Percentiles rank a stretch among this genome's conserved stretches.
Evolutionary conservation across 1,140 invertebrate species (phyloP).

Genomic region (Bombus sibiricus): DNA sequence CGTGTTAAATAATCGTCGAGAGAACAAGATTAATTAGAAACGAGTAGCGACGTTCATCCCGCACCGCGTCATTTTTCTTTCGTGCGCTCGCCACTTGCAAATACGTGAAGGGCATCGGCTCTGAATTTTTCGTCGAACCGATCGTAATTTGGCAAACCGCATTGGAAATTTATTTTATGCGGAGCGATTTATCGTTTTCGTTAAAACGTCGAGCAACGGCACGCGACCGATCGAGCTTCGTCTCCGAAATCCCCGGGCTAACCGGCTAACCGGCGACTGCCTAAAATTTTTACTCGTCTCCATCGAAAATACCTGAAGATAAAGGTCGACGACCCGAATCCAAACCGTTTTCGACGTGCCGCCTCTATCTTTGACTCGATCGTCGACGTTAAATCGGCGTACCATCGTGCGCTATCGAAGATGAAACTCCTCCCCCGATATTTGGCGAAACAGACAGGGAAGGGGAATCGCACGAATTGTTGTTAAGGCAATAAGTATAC

Average conservation of each 20-base stretch:
- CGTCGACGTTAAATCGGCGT: slow-evolving; percentile 16
- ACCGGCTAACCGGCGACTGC: background rate
- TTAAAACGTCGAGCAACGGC: slow-evolving; percentile 53
- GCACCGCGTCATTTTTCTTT: background rate
- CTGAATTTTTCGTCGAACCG: slow-evolving; percentile 20
- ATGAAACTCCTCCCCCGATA: background rate
- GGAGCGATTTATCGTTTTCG: slow-evolving; percentile 69
- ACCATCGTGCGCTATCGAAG: background rate
- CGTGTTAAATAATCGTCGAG: no score
- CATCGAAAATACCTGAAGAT: background rate
- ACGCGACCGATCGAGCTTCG: slow-evolving; percentile 4
- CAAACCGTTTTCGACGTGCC: background rate
- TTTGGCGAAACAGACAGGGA: no score
- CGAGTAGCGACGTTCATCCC: background rate
- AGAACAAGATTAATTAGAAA: slow-evolving; percentile 10
- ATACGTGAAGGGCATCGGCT: slow-evolving; percentile 5
- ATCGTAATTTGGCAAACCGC: slow-evolving; percentile 25
- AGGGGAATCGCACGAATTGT: background rate
- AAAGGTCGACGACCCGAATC: slow-evolving; percentile 26
- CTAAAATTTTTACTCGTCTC: background rate
- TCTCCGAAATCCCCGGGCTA: background rate
- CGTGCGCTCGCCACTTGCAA: background rate
- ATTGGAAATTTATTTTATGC: slow-evolving; percentile 64
- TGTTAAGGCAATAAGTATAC: background rate
- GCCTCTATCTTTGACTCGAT: background rate